phyloP scores from a whole-genome alignment of 2,113 vertebrate genomes.

The Sinocyclocheilus anophthalmus region DNA sequence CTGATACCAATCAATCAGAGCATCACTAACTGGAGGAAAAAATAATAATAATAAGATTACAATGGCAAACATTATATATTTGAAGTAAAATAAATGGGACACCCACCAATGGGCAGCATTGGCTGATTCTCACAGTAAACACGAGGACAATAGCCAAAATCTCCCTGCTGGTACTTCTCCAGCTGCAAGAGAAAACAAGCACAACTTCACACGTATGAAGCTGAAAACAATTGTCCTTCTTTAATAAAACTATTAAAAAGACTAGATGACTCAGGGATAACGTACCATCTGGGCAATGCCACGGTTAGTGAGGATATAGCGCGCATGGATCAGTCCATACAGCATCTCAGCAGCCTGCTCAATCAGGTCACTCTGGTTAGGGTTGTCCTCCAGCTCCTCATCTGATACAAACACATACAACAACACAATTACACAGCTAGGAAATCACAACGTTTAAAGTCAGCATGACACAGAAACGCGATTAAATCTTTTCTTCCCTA shows the following conservation, averaged over 20 bases:
- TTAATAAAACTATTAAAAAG: not conserved
- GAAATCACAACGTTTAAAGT: not conserved
- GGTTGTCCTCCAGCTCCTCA: constrained; percentile 93
- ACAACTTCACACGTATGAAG: not conserved
- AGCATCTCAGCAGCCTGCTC: constrained; percentile 96
- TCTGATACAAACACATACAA: constrained; percentile 68
- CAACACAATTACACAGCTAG: not conserved
- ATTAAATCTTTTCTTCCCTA: no score
- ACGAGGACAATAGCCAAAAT: constrained; percentile 91
- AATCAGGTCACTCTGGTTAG: constrained; percentile 94
- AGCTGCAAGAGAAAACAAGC: constrained; percentile 71
- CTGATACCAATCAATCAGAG: no score
- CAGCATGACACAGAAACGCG: not conserved
- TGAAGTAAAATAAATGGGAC: not conserved
- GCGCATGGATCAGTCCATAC: constrained; percentile 92
- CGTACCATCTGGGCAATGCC: constrained; percentile 96
- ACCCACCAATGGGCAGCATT: constrained; percentile 94
- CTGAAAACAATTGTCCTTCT: not conserved
- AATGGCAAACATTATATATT: no score
- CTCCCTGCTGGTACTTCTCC: constrained; percentile 94
- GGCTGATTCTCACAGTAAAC: constrained; percentile 96
- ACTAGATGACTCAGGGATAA: not conserved
- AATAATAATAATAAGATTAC: no score
- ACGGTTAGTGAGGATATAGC: constrained; percentile 94
- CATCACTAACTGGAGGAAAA: no score